Conservation (phyloP, 2,888 invertebrate genomes). For the Hedya salicella region DNA sequence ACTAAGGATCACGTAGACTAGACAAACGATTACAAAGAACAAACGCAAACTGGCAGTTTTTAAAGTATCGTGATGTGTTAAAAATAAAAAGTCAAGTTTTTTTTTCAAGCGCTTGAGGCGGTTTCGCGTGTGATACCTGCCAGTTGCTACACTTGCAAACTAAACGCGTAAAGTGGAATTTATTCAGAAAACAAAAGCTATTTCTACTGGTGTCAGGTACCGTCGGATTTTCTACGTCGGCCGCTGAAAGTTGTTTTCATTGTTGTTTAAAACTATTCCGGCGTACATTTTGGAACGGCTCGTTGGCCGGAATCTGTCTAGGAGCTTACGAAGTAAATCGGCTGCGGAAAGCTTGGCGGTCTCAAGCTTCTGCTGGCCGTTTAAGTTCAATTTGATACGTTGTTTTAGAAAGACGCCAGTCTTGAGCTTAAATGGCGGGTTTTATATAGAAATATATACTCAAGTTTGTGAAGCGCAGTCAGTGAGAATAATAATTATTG, state of each 20-base stretch:
- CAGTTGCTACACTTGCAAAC: conserved; percentile 48
- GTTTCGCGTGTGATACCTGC: conserved; percentile 34
- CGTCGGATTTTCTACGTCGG: conserved; percentile 48
- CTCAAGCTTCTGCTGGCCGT: conserved; percentile 6
- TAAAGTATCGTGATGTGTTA: background rate
- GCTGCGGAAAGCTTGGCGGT: conserved; percentile 16
- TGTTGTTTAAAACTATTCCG: conserved; percentile 47
- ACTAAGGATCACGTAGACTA: background rate
- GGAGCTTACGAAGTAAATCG: conserved; percentile 20
- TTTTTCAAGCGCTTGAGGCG: too few relatives aligned
- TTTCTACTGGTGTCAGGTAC: conserved; percentile 59
- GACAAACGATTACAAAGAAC: background rate
- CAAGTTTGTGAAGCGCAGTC: background rate
- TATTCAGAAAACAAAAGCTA: conserved; percentile 61
- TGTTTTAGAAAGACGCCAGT: conserved; percentile 6
- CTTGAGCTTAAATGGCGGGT: background rate
- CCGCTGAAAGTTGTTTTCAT: conserved; percentile 50
- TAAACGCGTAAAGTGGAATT: conserved; percentile 56
- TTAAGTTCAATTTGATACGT: conserved; percentile 25
- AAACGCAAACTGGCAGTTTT: conserved; percentile 8
- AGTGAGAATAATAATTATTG: too few relatives aligned
- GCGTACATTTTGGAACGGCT: conserved; percentile 35
- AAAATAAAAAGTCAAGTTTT: conserved; percentile 13
- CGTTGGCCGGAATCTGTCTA: conserved; percentile 30
- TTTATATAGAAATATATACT: background rate